Base-by-base conservation (phyloP, 2,113 vertebrate genomes). In the Chlorodrepanis virens region DNA sequence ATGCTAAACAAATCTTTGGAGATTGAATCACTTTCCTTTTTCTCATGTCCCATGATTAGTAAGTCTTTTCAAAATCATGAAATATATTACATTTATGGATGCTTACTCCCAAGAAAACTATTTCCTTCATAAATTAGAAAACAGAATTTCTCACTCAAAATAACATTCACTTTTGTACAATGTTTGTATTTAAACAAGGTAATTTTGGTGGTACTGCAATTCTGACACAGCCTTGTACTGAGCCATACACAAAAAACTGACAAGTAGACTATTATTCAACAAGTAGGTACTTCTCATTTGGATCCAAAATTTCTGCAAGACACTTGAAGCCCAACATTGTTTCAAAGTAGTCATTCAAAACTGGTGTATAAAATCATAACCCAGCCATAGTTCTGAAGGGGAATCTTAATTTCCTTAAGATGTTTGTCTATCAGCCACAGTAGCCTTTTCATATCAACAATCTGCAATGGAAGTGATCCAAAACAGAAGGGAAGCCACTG, bases 141-240 rank as follows among this genome's bases (percentile, higher is more conserved):
- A 87, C 94, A 95, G 53, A 90, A 79, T 83, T 96, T 94, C 96
- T 96, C 87, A 95, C 83, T 94, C 95, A 93, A 97, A 91, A 63
- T 68, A 97, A 96, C 89, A 96, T 89, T 92, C 93, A 95, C 87
- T 96, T 97, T 78, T 96, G 92, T 91, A 97, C 27, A 12, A 97
- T 70, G 89, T 87, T 77, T 96, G 88, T 94, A 92, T 85, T 93
- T 79, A 84, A 94, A 70, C 85, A 96, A 76, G 83, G 88, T 90
- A 86, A 94, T 94, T 93, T 92, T 83, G 72, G 83, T 92, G 92
- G 94, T 72, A 91, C 64, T 69, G 95, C 87, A 95, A 89, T 94
- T 88, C 74, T 94, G 96, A 95, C 95, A 95, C 77, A 93, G 76
- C 67, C 63, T 87, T 44, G 91, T 81, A 94, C 96, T 59, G 69